Evolutionary conservation across 2,797 vertebrate species (phyloP).

Genomic region (Sebastes kiyomatsui): DNA sequence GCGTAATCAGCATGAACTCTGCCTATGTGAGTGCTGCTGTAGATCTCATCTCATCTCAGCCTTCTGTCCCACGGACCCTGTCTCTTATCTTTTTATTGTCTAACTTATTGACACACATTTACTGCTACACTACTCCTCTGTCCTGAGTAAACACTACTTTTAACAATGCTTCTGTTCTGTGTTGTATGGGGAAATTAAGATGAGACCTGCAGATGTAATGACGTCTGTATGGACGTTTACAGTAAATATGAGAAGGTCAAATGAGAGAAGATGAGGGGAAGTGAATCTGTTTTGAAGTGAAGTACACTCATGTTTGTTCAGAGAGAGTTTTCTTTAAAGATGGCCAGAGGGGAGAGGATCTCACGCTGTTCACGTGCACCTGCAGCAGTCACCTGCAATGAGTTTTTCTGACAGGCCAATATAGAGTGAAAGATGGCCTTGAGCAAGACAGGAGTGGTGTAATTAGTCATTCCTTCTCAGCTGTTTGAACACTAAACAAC

Average conservation of each 20-base stretch:
- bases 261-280: background rate
- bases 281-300: conserved; percentile 17
- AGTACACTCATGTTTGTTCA: conserved; percentile 4
- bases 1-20: conserved; percentile 88
- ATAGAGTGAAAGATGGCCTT: conserved; percentile 3
- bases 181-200: conserved; percentile 5
- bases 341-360: background rate
- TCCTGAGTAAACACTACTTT: background rate
- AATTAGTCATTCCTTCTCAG: conserved; percentile 34
- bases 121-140: background rate
- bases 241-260: background rate
- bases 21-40: conserved; percentile 76
- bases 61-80: background rate
- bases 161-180: background rate
- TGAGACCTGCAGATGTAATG: background rate
- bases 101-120: background rate
- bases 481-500: conserved; percentile 42
- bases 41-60: background rate
- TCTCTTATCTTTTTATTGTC: background rate
- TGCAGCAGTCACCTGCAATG: conserved; percentile 19
- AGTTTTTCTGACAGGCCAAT: conserved; percentile 25
- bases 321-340: background rate
- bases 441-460: background rate
- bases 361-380: conserved; percentile 10
- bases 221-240: background rate